Percentiles rank a stretch among this genome's conserved stretches.
These are phyloP conservation scores for Phytoseiulus persimilis DNA, from an alignment of 2,888 invertebrate species.

Conservation along the genomic window DNA sequence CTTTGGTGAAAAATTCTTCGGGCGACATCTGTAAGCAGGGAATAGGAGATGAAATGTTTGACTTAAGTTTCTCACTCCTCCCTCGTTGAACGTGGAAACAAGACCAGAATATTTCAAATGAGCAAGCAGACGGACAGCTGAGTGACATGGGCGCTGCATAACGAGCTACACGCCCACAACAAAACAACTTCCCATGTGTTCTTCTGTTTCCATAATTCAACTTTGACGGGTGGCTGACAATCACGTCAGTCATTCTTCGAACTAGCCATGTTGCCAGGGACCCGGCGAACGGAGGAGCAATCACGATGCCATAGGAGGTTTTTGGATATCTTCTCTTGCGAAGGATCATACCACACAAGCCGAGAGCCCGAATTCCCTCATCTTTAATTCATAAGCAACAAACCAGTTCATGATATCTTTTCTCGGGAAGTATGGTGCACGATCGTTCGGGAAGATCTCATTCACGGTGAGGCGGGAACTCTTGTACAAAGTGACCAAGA, in stretches of 20 bases:
- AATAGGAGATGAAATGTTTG: background rate
- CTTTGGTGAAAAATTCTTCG: slow-evolving; percentile 22
- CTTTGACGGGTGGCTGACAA: background rate
- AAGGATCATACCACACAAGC: no score
- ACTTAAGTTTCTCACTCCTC: background rate
- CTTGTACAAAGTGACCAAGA: background rate
- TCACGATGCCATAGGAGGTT: no score
- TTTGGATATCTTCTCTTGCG: no score
- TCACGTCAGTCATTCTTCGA: background rate
- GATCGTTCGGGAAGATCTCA: background rate
- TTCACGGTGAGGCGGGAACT: background rate
- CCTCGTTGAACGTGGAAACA: background rate
- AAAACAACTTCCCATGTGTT: background rate
- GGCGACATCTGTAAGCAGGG: slow-evolving; percentile 13
- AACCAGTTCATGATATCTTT: background rate
- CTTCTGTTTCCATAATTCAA: background rate
- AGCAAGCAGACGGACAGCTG: background rate
- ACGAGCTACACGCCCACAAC: background rate
- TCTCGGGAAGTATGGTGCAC: background rate
- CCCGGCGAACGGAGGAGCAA: background rate
- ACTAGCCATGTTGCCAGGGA: background rate
- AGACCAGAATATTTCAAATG: background rate
- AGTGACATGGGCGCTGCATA: background rate
- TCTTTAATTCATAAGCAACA: background rate
- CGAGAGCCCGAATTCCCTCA: background rate